Percentiles rank a stretch among this genome's conserved stretches.
Evolutionary conservation across 2,113 vertebrate genomes (phyloP).

Genomic region (Aplodontia rufa): DNA sequence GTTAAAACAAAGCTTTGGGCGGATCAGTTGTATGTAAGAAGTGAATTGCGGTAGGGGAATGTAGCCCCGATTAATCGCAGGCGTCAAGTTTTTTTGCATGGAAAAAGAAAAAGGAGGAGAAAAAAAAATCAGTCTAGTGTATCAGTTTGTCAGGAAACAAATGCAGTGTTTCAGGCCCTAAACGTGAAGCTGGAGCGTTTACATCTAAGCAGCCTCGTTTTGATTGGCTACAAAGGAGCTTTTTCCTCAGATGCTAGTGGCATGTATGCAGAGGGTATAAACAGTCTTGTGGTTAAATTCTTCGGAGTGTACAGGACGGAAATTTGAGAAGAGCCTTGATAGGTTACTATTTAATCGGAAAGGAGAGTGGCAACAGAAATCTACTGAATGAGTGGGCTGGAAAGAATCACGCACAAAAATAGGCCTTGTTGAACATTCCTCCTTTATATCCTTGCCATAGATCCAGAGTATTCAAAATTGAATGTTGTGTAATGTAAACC

Average conservation of each 20-base stretch:
- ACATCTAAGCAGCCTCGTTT: slow-evolving; percentile 69
- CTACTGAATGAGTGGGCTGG: slow-evolving; percentile 72
- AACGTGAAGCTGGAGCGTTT: slow-evolving; percentile 71
- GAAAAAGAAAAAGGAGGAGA: neutral
- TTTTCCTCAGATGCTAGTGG: slow-evolving; percentile 70
- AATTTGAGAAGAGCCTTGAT: slow-evolving; percentile 75
- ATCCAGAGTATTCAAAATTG: neutral
- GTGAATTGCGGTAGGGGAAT: slow-evolving; percentile 38
- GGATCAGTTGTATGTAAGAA: neutral
- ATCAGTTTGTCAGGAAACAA: slow-evolving; percentile 39
- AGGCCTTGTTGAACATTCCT: slow-evolving; percentile 63
- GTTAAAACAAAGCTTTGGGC: slow-evolving; percentile 67
- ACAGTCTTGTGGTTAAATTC: slow-evolving; percentile 59
- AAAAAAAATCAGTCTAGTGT: slow-evolving; percentile 49
- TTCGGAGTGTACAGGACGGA: slow-evolving; percentile 68
- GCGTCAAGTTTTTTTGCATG: slow-evolving; percentile 49
- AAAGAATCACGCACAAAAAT: slow-evolving; percentile 64
- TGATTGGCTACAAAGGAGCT: slow-evolving; percentile 74
- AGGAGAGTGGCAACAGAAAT: slow-evolving; percentile 72
- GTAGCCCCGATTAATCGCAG: slow-evolving; percentile 51
- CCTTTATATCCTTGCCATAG: slow-evolving; percentile 12
- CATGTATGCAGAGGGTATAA: slow-evolving; percentile 39
- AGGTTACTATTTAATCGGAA: slow-evolving; percentile 77
- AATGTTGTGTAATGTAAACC: neutral
- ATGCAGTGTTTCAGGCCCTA: slow-evolving; percentile 78